phyloP scores from a whole-genome alignment of 2,113 vertebrate genomes.

The Myotis brandtii region DNA sequence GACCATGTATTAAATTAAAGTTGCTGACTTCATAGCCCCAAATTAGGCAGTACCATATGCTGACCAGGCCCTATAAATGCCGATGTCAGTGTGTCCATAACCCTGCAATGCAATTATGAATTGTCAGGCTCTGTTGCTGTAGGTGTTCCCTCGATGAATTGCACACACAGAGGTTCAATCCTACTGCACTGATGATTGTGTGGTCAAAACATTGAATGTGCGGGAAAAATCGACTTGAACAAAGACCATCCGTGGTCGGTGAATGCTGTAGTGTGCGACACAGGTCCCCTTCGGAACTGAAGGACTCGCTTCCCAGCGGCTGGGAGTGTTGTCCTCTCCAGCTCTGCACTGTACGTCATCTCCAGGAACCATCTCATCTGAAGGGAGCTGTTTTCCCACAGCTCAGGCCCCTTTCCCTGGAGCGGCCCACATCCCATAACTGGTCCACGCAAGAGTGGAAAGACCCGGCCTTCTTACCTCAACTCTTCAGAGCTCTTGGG shows the following conservation, averaged over 20 bases:
- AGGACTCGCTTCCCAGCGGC: not conserved
- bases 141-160: not conserved
- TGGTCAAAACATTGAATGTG: not conserved
- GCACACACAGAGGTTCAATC: not conserved
- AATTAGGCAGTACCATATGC: not conserved
- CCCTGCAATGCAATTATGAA: not conserved
- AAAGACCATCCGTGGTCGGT: not conserved
- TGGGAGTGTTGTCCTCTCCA: not conserved
- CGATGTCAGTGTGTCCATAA: not conserved
- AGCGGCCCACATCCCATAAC: not conserved
- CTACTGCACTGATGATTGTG: not conserved
- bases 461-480: not conserved
- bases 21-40: conserved; percentile 7
- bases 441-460: not conserved
- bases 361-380: not conserved
- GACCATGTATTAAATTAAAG: not conserved
- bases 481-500: not conserved
- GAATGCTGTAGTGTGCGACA: not conserved
- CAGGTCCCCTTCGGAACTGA: not conserved
- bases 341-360: not conserved
- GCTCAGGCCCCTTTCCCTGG: not conserved
- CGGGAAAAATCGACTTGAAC: not conserved
- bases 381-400: not conserved
- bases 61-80: not conserved
- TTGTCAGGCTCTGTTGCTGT: not conserved